Base-by-base conservation (phyloP, 1,140 invertebrate genomes). In the Lutraria rhynchaena region DNA sequence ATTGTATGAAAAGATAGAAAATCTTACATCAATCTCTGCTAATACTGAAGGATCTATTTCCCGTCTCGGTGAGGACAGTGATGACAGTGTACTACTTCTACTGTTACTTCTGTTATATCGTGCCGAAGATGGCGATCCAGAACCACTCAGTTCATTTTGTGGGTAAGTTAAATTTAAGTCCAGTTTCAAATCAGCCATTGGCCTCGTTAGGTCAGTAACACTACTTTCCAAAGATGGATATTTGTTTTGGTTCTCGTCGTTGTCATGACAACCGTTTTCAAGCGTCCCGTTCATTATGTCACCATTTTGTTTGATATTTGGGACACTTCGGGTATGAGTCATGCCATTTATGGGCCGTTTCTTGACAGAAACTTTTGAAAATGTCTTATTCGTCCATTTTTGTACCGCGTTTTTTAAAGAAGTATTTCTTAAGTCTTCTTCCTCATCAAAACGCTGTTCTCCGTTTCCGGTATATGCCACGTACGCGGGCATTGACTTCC, bases 1-100 rank as follows among this genome's bases (percentile, higher is more conserved):
- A n/a, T n/a, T n/a, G n/a, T n/a, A n/a, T n/a, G n/a, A n/a, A n/a
- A n/a, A n/a, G n/a, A n/a, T n/a, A n/a, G n/a, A n/a, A n/a, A n/a
- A 57, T 83, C 81, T 85, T 74, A 89, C 87, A 60, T 89, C 83
- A 61, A 89, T 89, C 74, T 87, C 82, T 27, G 87, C 87, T 70
- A 89, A 22, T 19, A 85, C 83, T 4, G 44, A 77, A 0, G 87
- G 86, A 63, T 86, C 83, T 9, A 87, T 82, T 35, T 87, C 82
- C 33, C 83, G 63, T 24, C 81, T 29, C 0, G 83, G 82, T 11
- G 85, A 82, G 7, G 75, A 46, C 49, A 67, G 22, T 17, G 61
- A 49, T 29, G 83, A 85, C 19, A 63, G 17, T 24, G 70, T 58
- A 57, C 63, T 78, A 13, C 46, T 57, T 58, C 60, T 22, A 65